Conservation (phyloP, 2,113 vertebrate genomes). For the Solea solea region DNA sequence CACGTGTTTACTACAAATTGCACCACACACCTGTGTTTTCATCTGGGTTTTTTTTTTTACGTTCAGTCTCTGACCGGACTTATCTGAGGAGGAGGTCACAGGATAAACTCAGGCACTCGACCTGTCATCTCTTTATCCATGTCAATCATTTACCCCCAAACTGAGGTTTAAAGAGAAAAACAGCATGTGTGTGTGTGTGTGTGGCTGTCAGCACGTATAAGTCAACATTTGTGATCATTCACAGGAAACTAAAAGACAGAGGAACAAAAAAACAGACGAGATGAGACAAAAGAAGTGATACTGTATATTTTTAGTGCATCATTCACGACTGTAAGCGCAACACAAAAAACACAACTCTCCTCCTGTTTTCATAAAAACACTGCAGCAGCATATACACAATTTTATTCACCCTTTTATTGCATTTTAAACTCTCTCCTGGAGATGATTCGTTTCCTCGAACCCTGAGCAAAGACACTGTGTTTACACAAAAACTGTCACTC, state of each 20-base stretch:
- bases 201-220: conserved; percentile 16
- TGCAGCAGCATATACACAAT: no score
- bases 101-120: conserved; percentile 10
- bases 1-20: no score
- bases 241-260: not conserved
- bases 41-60: not conserved
- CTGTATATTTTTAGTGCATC: not conserved
- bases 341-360: not conserved
- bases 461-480: no score
- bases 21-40: not conserved
- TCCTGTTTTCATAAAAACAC: not conserved
- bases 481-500: no score
- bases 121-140: not conserved
- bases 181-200: conserved; percentile 15
- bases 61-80: conserved; percentile 25
- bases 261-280: not conserved
- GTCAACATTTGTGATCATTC: conserved; percentile 1
- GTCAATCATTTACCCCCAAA: conserved; percentile 58
- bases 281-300: not conserved
- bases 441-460: no score
- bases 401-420: no score
- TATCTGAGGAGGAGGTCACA: conserved; percentile 3
- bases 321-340: conserved; percentile 3
- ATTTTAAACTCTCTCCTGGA: no score
- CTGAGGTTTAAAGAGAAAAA: conserved; percentile 25